Percentiles rank a stretch among this genome's conserved stretches.
These are phyloP conservation scores for Porphyrio hochstetteri DNA, from an alignment of 2,113 vertebrate genomes.

Conservation along the genomic window DNA sequence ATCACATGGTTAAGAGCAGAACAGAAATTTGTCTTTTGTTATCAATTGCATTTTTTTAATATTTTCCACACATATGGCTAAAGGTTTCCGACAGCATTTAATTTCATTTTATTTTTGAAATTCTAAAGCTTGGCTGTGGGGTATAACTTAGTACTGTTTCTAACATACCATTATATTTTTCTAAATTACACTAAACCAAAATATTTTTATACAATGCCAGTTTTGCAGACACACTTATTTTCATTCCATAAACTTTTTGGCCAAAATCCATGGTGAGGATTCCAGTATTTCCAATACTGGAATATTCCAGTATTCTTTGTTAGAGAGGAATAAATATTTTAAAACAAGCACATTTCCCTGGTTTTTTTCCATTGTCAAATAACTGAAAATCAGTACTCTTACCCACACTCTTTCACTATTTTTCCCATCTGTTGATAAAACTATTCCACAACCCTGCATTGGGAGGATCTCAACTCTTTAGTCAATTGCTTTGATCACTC, in stretches of 20 bases:
- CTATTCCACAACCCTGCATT: background rate
- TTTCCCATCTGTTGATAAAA: background rate
- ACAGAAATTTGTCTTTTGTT: background rate
- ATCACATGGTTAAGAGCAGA: background rate
- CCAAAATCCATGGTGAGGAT: background rate
- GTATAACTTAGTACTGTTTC: background rate
- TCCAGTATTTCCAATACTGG: background rate
- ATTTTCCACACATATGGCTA: background rate
- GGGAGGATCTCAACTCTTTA: background rate
- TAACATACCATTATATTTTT: background rate
- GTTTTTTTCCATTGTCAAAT: background rate
- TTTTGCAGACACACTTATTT: background rate
- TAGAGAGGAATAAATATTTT: background rate
- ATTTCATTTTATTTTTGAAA: background rate
- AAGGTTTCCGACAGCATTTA: background rate
- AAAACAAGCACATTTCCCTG: background rate
- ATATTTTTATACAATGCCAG: background rate
- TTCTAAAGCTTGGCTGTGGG: background rate
- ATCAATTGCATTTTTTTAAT: background rate
- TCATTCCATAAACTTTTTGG: background rate
- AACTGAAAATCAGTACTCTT: background rate
- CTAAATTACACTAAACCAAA: background rate
- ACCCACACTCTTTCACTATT: background rate
- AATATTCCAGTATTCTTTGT: background rate
- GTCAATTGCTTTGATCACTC: background rate